Conservation (phyloP, 2,797 vertebrate genomes). For the Cyclura pinguis region DNA sequence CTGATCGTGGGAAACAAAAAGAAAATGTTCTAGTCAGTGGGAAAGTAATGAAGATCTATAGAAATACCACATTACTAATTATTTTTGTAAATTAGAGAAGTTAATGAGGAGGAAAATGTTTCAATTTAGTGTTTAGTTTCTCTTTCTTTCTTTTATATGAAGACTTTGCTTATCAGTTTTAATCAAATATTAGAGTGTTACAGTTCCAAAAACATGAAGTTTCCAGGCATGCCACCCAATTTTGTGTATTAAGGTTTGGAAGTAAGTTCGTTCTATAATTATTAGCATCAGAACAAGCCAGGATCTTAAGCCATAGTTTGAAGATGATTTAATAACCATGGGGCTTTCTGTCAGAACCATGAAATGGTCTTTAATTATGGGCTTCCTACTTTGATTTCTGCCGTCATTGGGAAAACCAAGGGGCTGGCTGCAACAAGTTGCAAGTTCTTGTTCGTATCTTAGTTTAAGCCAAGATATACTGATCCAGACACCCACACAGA, state of each 20-base stretch:
- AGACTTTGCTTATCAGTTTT: not conserved
- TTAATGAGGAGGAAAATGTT: slow-evolving; percentile 55
- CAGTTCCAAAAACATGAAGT: slow-evolving; percentile 19
- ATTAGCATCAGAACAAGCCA: not conserved
- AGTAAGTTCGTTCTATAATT: not conserved
- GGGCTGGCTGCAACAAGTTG: not conserved
- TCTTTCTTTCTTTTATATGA: slow-evolving; percentile 15
- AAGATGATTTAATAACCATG: not conserved
- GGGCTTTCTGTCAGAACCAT: not conserved
- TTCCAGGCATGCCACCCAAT: not conserved
- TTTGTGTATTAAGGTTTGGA: not conserved
- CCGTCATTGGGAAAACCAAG: not conserved
- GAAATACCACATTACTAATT: slow-evolving; percentile 53
- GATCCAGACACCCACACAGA: not conserved
- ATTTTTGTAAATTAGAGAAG: slow-evolving; percentile 57
- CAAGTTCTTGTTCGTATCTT: not conserved
- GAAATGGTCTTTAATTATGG: not conserved
- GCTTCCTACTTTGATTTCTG: not conserved
- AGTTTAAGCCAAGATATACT: not conserved
- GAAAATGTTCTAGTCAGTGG: slow-evolving; percentile 43
- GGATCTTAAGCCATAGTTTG: not conserved
- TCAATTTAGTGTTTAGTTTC: slow-evolving; percentile 28
- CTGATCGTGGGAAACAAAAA: slow-evolving; percentile 33
- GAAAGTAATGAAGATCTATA: slow-evolving; percentile 53
- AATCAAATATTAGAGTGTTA: slow-evolving; percentile 29